Evolutionary conservation across 1,140 invertebrate genomes (phyloP).

Genomic region (Ceratosolen solmsi): DNA sequence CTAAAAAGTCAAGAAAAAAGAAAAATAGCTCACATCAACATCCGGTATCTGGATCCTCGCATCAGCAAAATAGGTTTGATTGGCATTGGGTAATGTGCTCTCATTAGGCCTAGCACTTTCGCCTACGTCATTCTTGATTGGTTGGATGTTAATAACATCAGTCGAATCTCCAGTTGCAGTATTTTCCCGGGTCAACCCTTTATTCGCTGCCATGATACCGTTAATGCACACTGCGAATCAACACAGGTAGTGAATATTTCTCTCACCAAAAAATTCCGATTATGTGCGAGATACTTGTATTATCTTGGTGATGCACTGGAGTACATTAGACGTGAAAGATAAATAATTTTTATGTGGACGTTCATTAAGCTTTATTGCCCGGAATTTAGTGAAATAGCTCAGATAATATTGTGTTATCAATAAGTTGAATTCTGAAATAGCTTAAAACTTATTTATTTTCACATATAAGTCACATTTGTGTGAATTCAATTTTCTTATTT

Average conservation of each 20-base stretch:
- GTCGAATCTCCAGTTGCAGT: neutral
- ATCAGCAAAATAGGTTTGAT: constrained; percentile 77
- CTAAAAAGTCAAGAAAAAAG: too few species aligned
- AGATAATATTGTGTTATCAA: too few species aligned
- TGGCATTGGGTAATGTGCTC: constrained; percentile 56
- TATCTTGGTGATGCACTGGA: too few species aligned
- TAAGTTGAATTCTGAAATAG: too few species aligned
- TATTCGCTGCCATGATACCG: constrained; percentile 20
- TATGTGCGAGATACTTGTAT: too few species aligned
- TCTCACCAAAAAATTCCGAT: neutral
- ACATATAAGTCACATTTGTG: too few species aligned
- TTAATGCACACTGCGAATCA: constrained; percentile 30
- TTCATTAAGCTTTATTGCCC: too few species aligned
- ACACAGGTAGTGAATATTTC: neutral
- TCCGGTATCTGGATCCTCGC: constrained; percentile 77
- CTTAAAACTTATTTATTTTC: too few species aligned
- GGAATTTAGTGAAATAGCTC: too few species aligned
- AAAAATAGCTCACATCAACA: constrained; percentile 27
- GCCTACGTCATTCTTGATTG: constrained; percentile 14
- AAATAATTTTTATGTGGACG: too few species aligned
- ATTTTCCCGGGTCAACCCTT: neutral
- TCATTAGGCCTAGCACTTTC: constrained; percentile 52
- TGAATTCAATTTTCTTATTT: too few species aligned
- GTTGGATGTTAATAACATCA: constrained; percentile 3
- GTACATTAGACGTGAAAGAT: too few species aligned